phyloP scores from a whole-genome alignment of 2,113 vertebrate species.

The Pardalotus punctatus region DNA sequence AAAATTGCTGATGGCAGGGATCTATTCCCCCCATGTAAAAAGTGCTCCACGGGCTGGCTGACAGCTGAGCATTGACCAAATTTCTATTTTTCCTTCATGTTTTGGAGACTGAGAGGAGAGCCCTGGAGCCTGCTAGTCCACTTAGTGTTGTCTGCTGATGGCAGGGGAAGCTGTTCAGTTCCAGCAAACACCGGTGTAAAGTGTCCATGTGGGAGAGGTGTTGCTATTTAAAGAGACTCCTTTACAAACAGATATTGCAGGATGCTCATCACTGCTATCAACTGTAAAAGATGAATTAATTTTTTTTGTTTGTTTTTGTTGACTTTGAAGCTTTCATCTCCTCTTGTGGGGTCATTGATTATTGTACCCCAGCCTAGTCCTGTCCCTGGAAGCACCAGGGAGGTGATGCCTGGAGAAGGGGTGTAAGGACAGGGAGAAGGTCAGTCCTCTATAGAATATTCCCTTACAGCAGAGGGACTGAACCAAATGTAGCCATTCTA shows the following conservation, averaged over 20 bases:
- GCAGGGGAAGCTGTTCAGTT: background rate
- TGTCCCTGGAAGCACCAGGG: background rate
- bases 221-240: constrained; percentile 18
- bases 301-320: background rate
- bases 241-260: constrained; percentile 57
- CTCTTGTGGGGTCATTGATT: background rate
- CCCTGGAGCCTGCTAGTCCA: constrained; percentile 48
- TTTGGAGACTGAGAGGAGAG: constrained; percentile 16
- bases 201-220: background rate
- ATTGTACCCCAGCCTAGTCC: background rate
- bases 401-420: background rate
- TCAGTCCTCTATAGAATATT: background rate
- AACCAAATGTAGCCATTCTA: background rate
- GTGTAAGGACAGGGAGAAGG: background rate
- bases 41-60: constrained; percentile 13
- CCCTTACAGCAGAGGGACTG: background rate
- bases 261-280: background rate
- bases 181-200: background rate
- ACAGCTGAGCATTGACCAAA: constrained; percentile 39
- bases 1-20: constrained; percentile 64
- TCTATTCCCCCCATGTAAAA: background rate
- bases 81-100: constrained; percentile 46
- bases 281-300: background rate
- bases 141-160: background rate
- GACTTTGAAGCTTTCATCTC: background rate